Evolutionary conservation across 2,113 vertebrate genomes (phyloP), one percentile per base, ranked within the genome.

Genomic region (Colossoma macropomum): DNA sequence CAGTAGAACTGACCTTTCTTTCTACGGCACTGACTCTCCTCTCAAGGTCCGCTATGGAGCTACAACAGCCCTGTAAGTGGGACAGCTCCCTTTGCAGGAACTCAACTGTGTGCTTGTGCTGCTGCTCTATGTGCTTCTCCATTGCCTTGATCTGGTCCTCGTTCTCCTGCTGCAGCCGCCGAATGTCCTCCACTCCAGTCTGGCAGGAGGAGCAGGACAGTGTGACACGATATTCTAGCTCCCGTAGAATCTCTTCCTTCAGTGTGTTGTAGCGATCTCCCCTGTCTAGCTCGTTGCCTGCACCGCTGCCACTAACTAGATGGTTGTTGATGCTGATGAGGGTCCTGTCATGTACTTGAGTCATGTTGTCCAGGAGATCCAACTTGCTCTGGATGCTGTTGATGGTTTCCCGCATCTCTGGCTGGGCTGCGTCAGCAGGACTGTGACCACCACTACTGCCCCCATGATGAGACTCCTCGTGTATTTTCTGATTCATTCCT

Each of bases 331-430:
- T 94, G 80, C 81, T 89, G 38, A 91, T 92, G 59, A 96, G 91
- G 50, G 95, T 96, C 87, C 91, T 90, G 85, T 98, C 97, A 0
- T 97, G 96, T 28, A 91, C 94, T 81, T 92, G 94, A 28, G 96
- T 94, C 1, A 95, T 96, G 89, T 93, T 96, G 84, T 97, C 96
- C 28, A 98, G 93, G n/a, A 95, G 94, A 84, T 97, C 95, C 88
- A 99, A 92, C 48, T 95, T 96, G 72, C 82, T 95, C 89, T 97
- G 96, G 71, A 98, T 96, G 84, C 89, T 95, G 41, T 86, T 94
- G 86, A 98, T 96, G 48, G 94, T 96, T 69, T 98, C 96, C 1
- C 94, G 96, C 92, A 98, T 95, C 3, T 95, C 94, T 0, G 96
- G 95, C 3, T 95, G 94, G 28, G 95, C 95, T 0, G 96, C 94